Evolutionary conservation across 1,140 invertebrate genomes (phyloP).

Genomic region (Hermetia illucens): DNA sequence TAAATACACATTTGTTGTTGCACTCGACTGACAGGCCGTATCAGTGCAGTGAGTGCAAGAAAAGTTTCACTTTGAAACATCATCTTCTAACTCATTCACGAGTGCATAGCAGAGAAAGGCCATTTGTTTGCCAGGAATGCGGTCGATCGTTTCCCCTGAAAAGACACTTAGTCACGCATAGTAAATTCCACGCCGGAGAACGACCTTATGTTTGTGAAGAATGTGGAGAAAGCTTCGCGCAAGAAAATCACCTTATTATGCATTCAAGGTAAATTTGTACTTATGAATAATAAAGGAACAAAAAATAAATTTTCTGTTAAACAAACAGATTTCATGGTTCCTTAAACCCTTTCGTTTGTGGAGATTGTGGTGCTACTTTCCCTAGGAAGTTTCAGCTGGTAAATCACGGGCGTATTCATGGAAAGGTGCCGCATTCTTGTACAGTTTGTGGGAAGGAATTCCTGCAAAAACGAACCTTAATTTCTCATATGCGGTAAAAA

Average conservation of each 20-base stretch:
- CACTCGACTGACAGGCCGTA: constrained; percentile 70
- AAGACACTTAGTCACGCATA: constrained; percentile 68
- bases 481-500: constrained; percentile 55
- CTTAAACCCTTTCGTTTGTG: constrained; percentile 62
- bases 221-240: constrained; percentile 77
- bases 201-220: constrained; percentile 73
- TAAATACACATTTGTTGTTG: constrained; percentile 63
- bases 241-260: constrained; percentile 65
- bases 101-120: constrained; percentile 59
- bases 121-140: constrained; percentile 67
- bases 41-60: constrained; percentile 71
- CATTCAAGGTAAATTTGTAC: constrained; percentile 47
- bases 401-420: constrained; percentile 65
- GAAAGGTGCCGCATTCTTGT: constrained; percentile 64
- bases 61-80: constrained; percentile 71
- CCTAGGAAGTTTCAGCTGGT: constrained; percentile 71
- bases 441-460: constrained; percentile 71
- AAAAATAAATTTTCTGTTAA: background rate
- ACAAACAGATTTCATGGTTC: constrained; percentile 54
- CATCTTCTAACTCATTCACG: constrained; percentile 63
- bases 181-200: constrained; percentile 76
- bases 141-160: constrained; percentile 66
- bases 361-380: constrained; percentile 70
- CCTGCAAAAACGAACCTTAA: constrained; percentile 62
- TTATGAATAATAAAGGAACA: background rate